A percentile compares a stretch with the other conserved stretches of the same genome.
phyloP scores from a whole-genome alignment of 2,113 vertebrate species.

The Hydrochoerus hydrochaeris region DNA sequence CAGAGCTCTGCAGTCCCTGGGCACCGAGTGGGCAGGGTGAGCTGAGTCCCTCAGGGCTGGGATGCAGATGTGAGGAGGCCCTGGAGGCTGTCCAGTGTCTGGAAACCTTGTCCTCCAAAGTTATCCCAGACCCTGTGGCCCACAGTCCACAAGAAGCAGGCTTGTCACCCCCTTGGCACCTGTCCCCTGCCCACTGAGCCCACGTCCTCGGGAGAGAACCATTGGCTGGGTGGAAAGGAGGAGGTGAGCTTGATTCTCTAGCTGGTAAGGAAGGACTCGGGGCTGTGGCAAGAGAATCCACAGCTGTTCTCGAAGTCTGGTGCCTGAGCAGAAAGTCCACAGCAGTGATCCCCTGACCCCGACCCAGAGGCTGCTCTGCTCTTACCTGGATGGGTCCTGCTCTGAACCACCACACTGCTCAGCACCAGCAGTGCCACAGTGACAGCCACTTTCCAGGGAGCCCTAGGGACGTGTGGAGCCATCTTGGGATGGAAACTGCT shows the following conservation, averaged over 20 bases:
- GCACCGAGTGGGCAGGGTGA: neutral
- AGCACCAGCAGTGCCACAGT: neutral
- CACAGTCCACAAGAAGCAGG: neutral
- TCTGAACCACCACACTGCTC: neutral
- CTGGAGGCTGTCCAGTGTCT: too few species aligned
- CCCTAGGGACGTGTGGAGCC: neutral
- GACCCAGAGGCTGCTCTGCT: neutral
- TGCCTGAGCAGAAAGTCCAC: fast-evolving
- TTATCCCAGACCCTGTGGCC: neutral
- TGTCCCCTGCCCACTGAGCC: too few species aligned
- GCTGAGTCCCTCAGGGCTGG: neutral
- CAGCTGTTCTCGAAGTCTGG: neutral
- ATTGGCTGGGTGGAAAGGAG: fast-evolving
- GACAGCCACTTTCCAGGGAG: neutral
- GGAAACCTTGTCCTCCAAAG: neutral
- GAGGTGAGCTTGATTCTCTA: neutral
- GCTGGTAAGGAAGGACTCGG: neutral
- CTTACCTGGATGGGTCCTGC: constrained; percentile 55
- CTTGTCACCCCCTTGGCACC: neutral
- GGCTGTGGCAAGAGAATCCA: fast-evolving
- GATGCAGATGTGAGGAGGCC: fast-evolving
- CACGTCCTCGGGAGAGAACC: fast-evolving
- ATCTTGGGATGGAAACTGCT: neutral
- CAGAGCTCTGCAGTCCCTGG: neutral
- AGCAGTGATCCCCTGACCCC: neutral